Evolutionary conservation across 2,113 vertebrate species (phyloP).

Genomic region (Perca schrenkii): DNA sequence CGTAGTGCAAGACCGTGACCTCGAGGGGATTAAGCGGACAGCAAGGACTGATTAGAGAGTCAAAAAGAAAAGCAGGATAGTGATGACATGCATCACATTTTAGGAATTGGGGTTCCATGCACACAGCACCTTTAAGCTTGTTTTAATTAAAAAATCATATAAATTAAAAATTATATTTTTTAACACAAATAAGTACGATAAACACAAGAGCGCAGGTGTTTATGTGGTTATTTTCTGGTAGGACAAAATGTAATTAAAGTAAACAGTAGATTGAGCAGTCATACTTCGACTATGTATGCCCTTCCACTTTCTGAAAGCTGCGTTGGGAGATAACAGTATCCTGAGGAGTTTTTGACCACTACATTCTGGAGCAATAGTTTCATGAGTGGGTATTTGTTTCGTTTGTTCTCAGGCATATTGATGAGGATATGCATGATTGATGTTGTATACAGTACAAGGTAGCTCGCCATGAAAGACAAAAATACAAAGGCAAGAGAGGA

Average conservation of each 20-base stretch:
- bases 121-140: not conserved
- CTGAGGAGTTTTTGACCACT: not conserved
- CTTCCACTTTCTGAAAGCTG: not conserved
- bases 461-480: not conserved
- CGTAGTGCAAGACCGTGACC: constrained; percentile 13
- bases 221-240: not conserved
- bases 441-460: not conserved
- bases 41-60: not conserved
- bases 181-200: not conserved
- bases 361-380: not conserved
- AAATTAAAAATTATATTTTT: not conserved
- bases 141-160: not conserved
- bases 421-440: not conserved
- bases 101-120: not conserved
- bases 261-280: not conserved
- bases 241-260: not conserved
- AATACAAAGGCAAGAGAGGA: not conserved
- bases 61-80: not conserved
- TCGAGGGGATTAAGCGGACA: not conserved
- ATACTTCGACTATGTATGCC: not conserved
- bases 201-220: not conserved
- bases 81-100: not conserved
- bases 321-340: not conserved
- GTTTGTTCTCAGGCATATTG: not conserved
- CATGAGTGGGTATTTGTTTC: not conserved